Evolutionary conservation across 2,888 invertebrate genomes (phyloP).

Genomic region (Vesta saturnalis): DNA sequence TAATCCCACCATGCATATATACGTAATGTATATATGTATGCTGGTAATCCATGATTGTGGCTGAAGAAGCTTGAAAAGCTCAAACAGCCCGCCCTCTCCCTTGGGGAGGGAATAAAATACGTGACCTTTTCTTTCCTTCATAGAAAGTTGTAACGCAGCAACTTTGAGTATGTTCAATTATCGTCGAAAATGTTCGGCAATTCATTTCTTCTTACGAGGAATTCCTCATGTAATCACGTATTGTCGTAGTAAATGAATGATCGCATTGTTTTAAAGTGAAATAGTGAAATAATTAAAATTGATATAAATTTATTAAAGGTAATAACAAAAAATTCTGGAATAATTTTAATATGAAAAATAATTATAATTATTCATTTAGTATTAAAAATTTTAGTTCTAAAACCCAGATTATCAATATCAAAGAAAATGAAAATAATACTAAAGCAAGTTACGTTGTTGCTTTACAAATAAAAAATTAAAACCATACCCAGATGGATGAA

Average conservation of each 20-base stretch:
- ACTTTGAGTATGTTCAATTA: background rate
- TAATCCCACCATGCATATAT: no score
- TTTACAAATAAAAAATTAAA: no score
- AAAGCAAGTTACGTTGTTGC: no score
- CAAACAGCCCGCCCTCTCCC: no score
- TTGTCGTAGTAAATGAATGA: background rate
- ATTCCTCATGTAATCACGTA: background rate
- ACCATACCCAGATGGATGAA: no score
- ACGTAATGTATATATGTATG: no score
- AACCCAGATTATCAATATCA: constrained; percentile 7
- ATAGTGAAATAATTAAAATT: background rate
- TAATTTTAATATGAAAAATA: background rate
- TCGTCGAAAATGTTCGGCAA: background rate
- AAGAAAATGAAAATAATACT: constrained; percentile 15
- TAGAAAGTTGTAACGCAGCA: no score
- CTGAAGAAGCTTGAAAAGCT: no score
- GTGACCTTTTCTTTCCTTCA: no score
- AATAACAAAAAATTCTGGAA: background rate
- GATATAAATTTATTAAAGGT: background rate
- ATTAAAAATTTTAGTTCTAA: background rate
- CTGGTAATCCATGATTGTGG: no score
- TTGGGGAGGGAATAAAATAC: no score
- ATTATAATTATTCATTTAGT: background rate
- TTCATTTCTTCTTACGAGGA: background rate
- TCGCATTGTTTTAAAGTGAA: background rate